Evolutionary conservation across 2,888 invertebrate species (phyloP).

Genomic region (Drosophila macrospina): DNA sequence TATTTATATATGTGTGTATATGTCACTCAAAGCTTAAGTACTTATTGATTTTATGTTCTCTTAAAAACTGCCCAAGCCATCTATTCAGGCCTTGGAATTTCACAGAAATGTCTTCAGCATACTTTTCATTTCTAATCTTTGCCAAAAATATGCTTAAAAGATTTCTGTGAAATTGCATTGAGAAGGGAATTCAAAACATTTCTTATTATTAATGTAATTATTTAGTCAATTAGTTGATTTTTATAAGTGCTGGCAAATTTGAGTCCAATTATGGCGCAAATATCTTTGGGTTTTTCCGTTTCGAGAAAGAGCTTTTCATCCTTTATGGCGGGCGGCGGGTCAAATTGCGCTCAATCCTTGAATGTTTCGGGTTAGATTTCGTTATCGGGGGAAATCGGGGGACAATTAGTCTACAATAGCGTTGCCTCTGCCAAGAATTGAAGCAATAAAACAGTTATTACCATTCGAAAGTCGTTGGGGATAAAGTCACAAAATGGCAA

Average conservation of each 20-base stretch:
- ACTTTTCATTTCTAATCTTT: not conserved
- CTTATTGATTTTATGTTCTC: not conserved
- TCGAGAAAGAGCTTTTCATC: conserved; percentile 27
- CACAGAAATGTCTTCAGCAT: not conserved
- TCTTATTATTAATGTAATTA: conserved; percentile 30
- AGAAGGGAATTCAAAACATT: conserved; percentile 3
- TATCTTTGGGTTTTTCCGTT: conserved; percentile 60
- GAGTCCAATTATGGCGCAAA: conserved; percentile 67
- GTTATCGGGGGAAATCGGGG: conserved; percentile 31
- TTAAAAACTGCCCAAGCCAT: conserved; percentile 4
- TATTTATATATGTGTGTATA: conserved; percentile 25
- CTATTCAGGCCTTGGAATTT: not conserved
- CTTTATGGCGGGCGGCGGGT: conserved; percentile 62
- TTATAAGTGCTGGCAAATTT: conserved; percentile 43
- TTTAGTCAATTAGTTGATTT: conserved; percentile 35
- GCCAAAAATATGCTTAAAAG: not conserved
- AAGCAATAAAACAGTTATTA: conserved; percentile 45
- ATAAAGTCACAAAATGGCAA: conserved; percentile 32
- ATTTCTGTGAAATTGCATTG: not conserved
- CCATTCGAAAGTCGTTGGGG: conserved; percentile 18
- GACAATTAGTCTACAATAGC: conserved; percentile 61
- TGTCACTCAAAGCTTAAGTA: conserved; percentile 32
- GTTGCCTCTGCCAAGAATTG: conserved; percentile 67
- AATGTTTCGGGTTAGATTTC: conserved; percentile 29
- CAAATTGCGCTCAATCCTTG: conserved; percentile 47